phyloP scores from a whole-genome alignment of 2,113 vertebrate species.

The Mandrillus leucophaeus region DNA sequence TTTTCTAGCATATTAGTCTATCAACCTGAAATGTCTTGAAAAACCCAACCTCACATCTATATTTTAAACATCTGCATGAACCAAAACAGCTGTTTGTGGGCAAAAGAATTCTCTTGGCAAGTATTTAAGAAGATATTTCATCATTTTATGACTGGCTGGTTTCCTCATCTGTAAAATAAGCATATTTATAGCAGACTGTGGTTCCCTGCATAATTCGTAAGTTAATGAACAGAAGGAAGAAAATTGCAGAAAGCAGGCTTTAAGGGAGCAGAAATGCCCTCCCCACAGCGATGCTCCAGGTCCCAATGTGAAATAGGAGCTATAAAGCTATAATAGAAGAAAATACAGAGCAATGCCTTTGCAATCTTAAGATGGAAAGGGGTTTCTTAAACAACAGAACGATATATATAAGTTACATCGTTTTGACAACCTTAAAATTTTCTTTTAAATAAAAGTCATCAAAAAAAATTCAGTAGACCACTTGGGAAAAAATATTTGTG shows the following conservation, averaged over 20 bases:
- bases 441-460: neutral
- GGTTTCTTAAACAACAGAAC: neutral
- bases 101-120: slow-evolving; percentile 8
- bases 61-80: neutral
- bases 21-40: neutral
- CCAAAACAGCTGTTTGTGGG: neutral
- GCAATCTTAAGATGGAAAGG: neutral
- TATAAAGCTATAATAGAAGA: neutral
- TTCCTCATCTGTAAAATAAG: neutral
- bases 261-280: neutral
- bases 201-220: neutral
- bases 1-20: neutral
- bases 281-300: neutral
- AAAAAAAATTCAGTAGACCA: neutral
- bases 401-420: neutral
- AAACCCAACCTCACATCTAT: neutral
- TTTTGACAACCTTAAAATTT: neutral
- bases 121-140: neutral
- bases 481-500: neutral
- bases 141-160: neutral
- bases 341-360: neutral
- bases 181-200: neutral
- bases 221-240: neutral
- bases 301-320: neutral
- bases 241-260: neutral